Conservation (phyloP, 64 coral and sea anemone genomes). For the Montipora efflorescens region DNA sequence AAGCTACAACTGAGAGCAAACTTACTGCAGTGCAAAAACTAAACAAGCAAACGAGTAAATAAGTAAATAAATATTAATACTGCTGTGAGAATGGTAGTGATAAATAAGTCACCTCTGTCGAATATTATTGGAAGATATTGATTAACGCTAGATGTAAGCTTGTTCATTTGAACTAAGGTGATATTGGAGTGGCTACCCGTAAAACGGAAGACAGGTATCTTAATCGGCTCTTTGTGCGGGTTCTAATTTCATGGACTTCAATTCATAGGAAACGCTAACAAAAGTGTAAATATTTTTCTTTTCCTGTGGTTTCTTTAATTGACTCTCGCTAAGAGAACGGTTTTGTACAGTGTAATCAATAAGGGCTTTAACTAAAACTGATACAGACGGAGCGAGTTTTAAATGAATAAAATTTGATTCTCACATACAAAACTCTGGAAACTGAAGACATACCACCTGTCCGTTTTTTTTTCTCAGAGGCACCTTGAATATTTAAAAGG, state of each 20-base stretch:
- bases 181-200: neutral
- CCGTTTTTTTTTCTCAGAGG: neutral
- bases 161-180: neutral
- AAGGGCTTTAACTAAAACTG: neutral
- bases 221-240: neutral
- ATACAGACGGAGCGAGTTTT: neutral
- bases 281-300: constrained; percentile 2
- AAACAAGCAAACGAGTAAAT: neutral
- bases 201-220: neutral
- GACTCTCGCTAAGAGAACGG: neutral
- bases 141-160: neutral
- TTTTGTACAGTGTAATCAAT: neutral
- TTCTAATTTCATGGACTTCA: constrained; percentile 9
- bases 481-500: neutral
- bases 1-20: neutral
- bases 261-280: neutral
- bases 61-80: neutral
- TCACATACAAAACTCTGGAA: too few relatives aligned
- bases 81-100: neutral
- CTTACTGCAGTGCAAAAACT: neutral
- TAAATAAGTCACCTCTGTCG: neutral
- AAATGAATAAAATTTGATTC: neutral
- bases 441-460: neutral
- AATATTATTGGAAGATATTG: neutral
- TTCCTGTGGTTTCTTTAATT: neutral